phyloP scores from a whole-genome alignment of 2,113 vertebrate genomes.

The Rissa tridactyla region DNA sequence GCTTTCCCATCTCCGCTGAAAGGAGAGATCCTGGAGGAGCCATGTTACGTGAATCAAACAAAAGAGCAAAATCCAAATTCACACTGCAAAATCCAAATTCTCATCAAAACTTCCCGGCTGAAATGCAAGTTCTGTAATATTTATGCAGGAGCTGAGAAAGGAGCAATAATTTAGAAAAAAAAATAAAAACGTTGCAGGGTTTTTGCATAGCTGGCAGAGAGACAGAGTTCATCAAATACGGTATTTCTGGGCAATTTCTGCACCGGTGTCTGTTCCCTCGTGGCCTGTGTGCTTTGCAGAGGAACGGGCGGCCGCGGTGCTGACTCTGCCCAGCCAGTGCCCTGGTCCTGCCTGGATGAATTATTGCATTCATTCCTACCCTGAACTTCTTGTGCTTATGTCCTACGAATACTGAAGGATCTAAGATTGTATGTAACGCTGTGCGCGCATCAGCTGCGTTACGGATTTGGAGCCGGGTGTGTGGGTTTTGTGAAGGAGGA shows the following conservation, averaged over 20 bases:
- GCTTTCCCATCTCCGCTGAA: neutral
- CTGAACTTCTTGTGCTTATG: neutral
- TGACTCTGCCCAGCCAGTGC: neutral
- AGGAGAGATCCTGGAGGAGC: neutral
- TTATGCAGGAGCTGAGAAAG: neutral
- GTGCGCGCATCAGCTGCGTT: neutral
- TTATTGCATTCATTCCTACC: neutral
- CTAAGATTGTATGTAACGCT: neutral
- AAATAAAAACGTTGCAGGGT: neutral
- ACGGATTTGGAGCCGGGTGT: neutral
- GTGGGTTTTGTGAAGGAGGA: constrained; percentile 57
- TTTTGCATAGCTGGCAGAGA: neutral
- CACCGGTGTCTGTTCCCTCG: accelerated
- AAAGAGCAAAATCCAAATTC: neutral
- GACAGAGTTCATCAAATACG: neutral
- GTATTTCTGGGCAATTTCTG: neutral
- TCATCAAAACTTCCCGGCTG: neutral
- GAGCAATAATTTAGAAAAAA: neutral
- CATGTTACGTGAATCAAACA: neutral
- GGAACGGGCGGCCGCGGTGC: neutral
- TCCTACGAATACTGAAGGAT: neutral
- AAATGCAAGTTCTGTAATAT: neutral
- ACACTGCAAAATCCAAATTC: neutral
- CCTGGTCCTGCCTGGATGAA: neutral
- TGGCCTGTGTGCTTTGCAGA: neutral